A percentile compares a stretch with the other conserved stretches of the same genome.
These are phyloP conservation scores for human DNA, from an alignment of 2,113 vertebrate genomes.

Conservation along the genomic window DNA sequence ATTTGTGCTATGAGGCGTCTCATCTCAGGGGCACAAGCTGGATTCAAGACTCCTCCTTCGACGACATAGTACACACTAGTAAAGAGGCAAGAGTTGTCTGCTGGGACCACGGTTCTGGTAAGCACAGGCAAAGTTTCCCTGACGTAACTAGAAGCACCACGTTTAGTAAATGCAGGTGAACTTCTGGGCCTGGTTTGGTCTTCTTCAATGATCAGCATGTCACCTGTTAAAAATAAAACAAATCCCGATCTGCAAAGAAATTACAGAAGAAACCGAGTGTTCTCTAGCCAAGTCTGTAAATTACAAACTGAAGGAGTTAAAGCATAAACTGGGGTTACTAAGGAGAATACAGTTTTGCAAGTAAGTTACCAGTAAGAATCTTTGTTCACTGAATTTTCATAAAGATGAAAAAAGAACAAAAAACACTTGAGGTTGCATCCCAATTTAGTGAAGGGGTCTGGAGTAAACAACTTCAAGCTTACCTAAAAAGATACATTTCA, in stretches of 20 bases:
- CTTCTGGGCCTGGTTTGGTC: conserved; percentile 89
- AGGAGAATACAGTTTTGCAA: neutral
- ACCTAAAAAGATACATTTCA: neutral
- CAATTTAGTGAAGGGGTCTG: neutral
- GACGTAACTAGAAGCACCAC: conserved; percentile 67
- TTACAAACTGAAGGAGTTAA: neutral
- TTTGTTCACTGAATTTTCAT: neutral
- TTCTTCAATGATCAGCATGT: conserved; percentile 97
- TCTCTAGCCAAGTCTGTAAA: neutral
- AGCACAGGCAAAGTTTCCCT: conserved; percentile 86
- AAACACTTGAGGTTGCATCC: neutral
- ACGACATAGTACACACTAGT: conserved; percentile 97
- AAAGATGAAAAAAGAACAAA: neutral
- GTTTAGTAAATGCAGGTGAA: conserved; percentile 83
- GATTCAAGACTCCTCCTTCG: conserved; percentile 94
- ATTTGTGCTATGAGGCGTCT: conserved; percentile 95
- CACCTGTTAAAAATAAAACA: conserved; percentile 86
- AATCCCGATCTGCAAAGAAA: neutral
- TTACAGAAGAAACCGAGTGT: rapidly evolving
- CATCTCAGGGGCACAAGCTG: conserved; percentile 93
- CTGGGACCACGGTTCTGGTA: conserved; percentile 90
- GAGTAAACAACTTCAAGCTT: neutral
- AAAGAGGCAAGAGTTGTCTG: conserved; percentile 99
- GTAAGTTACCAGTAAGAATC: neutral
- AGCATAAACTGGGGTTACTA: neutral